A percentile compares a stretch with the other conserved stretches of the same genome.
Conservation (phyloP, 1,140 invertebrate species). For the Drosophila burlai region DNA sequence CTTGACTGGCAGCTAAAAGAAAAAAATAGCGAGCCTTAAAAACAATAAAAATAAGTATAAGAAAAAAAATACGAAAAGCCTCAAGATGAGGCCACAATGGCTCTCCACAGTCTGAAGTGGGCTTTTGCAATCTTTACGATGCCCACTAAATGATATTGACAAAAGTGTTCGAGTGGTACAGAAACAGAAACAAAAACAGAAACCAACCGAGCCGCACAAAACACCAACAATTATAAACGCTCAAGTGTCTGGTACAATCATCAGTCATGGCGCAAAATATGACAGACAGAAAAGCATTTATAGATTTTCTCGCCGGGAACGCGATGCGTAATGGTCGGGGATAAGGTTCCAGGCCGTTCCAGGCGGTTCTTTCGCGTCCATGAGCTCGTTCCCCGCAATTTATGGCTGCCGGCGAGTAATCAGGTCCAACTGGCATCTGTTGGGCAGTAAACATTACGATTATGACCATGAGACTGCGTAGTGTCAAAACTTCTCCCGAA, state of each 20-base stretch:
- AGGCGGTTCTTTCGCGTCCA: background rate
- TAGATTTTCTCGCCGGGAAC: slow-evolving; percentile 35
- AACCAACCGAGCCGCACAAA: slow-evolving; percentile 14
- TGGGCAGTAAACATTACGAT: slow-evolving; percentile 62
- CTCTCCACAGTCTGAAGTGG: slow-evolving; percentile 76
- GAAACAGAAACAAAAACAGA: slow-evolving; percentile 26
- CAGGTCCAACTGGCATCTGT: slow-evolving; percentile 46
- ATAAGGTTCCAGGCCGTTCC: slow-evolving; percentile 5
- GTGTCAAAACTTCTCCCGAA: slow-evolving; percentile 50
- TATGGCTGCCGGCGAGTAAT: slow-evolving; percentile 52
- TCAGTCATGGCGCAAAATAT: slow-evolving; percentile 70
- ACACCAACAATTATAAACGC: slow-evolving; percentile 62
- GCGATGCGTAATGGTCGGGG: slow-evolving; percentile 53
- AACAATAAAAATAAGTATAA: slow-evolving; percentile 14
- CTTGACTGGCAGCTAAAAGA: slow-evolving; percentile 43
- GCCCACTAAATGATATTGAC: slow-evolving; percentile 83
- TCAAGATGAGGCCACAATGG: slow-evolving; percentile 63
- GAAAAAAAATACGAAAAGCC: slow-evolving; percentile 30
- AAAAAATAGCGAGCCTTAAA: slow-evolving; percentile 36
- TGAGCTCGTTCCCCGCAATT: slow-evolving; percentile 18
- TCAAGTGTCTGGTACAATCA: slow-evolving; percentile 78
- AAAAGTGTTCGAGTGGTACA: slow-evolving; percentile 74
- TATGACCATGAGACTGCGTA: slow-evolving; percentile 54
- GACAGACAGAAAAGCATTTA: slow-evolving; percentile 48
- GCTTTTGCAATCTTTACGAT: slow-evolving; percentile 82